Conservation (phyloP, 2,888 invertebrate genomes). For the Drosophila diplacantha region DNA sequence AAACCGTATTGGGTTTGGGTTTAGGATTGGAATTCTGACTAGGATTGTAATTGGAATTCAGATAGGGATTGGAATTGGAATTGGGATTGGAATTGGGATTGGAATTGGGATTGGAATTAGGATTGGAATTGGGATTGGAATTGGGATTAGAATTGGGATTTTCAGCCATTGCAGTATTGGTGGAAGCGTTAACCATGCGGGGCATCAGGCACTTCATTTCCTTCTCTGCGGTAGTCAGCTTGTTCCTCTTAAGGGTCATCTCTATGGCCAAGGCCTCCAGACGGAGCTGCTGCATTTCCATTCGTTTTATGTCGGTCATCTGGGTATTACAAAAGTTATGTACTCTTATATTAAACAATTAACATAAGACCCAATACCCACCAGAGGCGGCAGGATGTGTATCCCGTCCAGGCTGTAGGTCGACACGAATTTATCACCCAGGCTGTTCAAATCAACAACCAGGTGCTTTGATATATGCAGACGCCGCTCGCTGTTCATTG, state of each 20-base stretch:
- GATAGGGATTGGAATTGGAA: no score
- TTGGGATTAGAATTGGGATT: background rate
- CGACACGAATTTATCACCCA: constrained; percentile 21
- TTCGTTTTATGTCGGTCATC: constrained; percentile 51
- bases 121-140: background rate
- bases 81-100: no score
- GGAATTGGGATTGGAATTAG: background rate
- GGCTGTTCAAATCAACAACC: background rate
- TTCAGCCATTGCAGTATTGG: background rate
- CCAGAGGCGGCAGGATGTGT: constrained; percentile 52
- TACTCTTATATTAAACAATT: no score
- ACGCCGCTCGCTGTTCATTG: constrained; percentile 43
- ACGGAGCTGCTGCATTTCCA: constrained; percentile 48
- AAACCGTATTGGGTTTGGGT: background rate
- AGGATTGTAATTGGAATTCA: background rate
- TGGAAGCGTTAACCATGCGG: background rate
- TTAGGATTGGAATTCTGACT: background rate
- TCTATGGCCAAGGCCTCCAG: constrained; percentile 43
- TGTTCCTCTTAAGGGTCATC: background rate
- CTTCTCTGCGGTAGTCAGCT: background rate
- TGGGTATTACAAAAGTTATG: background rate
- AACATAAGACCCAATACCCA: constrained; percentile 24
- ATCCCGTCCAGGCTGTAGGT: constrained; percentile 39
- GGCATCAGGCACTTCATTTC: constrained; percentile 1
- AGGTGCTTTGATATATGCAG: constrained; percentile 30